phyloP scores from a whole-genome alignment of 2,888 invertebrate genomes.

The Tenthredo amoena region DNA sequence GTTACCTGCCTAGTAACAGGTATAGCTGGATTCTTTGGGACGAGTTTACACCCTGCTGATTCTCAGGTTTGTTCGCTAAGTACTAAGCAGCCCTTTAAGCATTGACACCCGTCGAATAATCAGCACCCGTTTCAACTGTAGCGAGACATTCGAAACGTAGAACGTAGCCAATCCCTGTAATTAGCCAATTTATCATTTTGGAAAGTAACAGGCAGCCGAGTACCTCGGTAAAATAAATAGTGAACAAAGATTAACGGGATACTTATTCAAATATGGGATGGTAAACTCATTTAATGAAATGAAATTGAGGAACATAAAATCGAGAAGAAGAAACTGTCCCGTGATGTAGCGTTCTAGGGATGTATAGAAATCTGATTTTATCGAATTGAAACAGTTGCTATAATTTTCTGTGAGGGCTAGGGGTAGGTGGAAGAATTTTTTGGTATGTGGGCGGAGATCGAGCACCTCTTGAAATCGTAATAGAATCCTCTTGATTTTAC shows the following conservation, averaged over 20 bases:
- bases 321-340: too few species aligned
- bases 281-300: not conserved
- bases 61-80: not conserved
- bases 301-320: not conserved
- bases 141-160: not conserved
- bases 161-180: not conserved
- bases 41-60: not conserved
- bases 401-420: too few species aligned
- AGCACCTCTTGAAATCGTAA: not conserved
- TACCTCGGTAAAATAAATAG: not conserved
- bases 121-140: not conserved
- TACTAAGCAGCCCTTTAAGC: not conserved
- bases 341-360: too few species aligned
- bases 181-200: not conserved
- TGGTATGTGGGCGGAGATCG: too few species aligned
- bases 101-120: not conserved
- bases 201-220: not conserved
- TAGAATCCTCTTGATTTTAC: not conserved
- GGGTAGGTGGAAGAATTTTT: too few species aligned
- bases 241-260: not conserved
- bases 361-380: too few species aligned
- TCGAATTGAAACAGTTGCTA: too few species aligned
- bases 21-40: not conserved
- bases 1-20: not conserved
- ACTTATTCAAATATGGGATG: not conserved